phyloP scores from a whole-genome alignment of 2,888 invertebrate species.

The Meta bourneti region DNA sequence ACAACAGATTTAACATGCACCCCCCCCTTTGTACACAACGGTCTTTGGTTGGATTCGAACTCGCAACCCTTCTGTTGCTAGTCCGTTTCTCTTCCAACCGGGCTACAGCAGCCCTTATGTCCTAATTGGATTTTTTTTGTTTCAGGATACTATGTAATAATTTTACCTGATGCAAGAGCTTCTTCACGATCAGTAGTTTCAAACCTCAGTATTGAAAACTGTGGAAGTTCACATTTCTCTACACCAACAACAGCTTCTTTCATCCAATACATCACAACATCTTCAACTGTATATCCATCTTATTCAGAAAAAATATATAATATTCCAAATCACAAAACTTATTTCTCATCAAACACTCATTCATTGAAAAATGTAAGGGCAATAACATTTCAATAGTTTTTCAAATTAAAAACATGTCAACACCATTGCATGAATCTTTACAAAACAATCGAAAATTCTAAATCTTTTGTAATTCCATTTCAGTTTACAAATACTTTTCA shows the following conservation, averaged over 20 bases:
- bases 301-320: slow-evolving; percentile 14
- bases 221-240: slow-evolving; percentile 95
- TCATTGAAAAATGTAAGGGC: not conserved
- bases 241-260: slow-evolving; percentile 95
- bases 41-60: too few relatives aligned
- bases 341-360: not conserved
- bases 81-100: too few relatives aligned
- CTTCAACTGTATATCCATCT: slow-evolving; percentile 98
- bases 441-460: too few relatives aligned
- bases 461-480: too few relatives aligned
- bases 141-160: too few relatives aligned
- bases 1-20: too few relatives aligned
- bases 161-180: slow-evolving; percentile 91
- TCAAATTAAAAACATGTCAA: not conserved
- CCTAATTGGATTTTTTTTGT: too few relatives aligned
- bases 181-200: slow-evolving; percentile 96
- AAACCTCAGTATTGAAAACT: slow-evolving; percentile 96
- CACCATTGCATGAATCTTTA: too few relatives aligned
- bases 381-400: not conserved
- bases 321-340: not conserved
- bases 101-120: too few relatives aligned
- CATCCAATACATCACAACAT: slow-evolving; percentile 99
- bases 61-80: too few relatives aligned
- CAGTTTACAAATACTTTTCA: too few relatives aligned
- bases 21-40: too few relatives aligned